Evolutionary conservation across 1,140 invertebrate species (phyloP), one percentile per base, ranked within the genome.

Genomic region (Piezodorus guildinii): DNA sequence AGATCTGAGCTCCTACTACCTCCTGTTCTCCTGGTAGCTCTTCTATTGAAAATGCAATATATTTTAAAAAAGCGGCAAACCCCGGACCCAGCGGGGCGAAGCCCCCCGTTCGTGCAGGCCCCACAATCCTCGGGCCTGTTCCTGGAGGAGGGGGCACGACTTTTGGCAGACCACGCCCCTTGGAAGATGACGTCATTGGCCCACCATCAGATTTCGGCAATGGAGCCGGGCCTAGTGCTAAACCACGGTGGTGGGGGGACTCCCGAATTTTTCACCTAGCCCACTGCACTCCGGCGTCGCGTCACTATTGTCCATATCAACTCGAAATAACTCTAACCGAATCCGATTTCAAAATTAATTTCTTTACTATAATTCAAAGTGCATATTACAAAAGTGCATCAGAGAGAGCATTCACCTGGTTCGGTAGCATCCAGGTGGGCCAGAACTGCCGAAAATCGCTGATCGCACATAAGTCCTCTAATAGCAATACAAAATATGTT

Each of bases 41-140:
- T 64, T 54, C 56, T 64, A 64, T 64, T 64, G 62, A 64, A 64
- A 64, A 64, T 64, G 62, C 62, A 64, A 64, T 64, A 64, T 64
- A 64, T 64, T 64, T 64, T 62, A 58, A 64, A 64, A 64, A 64
- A 45, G 12, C 54, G 34, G 34, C 34, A 39, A 39, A 39, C 34
- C 30, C 6, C 1, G 34, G 12, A 8, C 34, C 34, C 9, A 12
- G 6, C 6, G 34, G 34, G 34, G 6, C 6, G 12, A 39, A 12
- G 6, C 34, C 34, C 30, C 34, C 34, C 9, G 34, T 39, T 39
- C 34, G 6, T 39, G 34, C 34, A 39, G 34, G 34, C 61, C 45
- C 61, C 45, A 19, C 21, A 19, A 12, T 46, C 16, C 44, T 45
- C 44, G 15, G 49, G 49, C 30, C 46, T 44, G 30, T 10, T 43